These are phyloP conservation scores for Gallinago jamesoni DNA, from an alignment of 2,113 vertebrate genomes.

Conservation along the genomic window DNA sequence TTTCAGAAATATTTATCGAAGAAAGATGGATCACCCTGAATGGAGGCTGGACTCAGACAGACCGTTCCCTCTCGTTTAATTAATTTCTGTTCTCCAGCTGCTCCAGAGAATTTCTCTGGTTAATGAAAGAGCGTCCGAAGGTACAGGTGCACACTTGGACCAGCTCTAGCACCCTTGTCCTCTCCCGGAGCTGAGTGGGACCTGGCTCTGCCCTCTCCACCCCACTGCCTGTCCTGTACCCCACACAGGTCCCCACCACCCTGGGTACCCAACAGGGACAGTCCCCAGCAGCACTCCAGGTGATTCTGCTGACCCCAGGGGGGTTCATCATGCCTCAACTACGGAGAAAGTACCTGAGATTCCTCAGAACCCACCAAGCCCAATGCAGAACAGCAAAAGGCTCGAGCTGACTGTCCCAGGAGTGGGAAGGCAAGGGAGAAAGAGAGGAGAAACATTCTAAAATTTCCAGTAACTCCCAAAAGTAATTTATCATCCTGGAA, in stretches of 20 bases:
- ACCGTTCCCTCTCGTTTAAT: not conserved
- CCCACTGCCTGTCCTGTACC: not conserved
- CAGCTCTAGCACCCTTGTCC: not conserved
- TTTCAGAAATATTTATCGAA: conserved; percentile 33
- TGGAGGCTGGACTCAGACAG: not conserved
- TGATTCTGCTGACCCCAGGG: not conserved
- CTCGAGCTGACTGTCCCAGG: not conserved
- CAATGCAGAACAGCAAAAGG: not conserved
- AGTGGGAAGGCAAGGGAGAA: not conserved
- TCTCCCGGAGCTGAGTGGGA: not conserved
- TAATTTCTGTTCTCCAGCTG: not conserved
- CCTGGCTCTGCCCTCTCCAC: not conserved
- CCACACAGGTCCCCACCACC: too few relatives aligned
- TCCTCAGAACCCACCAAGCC: not conserved
- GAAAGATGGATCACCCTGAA: not conserved
- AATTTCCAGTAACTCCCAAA: not conserved
- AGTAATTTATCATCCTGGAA: not conserved
- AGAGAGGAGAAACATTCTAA: not conserved
- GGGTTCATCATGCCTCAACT: not conserved
- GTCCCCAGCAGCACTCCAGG: not conserved
- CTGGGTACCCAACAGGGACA: not conserved
- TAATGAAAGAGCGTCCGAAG: not conserved
- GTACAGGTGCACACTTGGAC: not conserved
- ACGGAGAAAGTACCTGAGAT: not conserved
- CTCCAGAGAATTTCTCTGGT: not conserved